Evolutionary conservation across 2,797 vertebrate species (phyloP).

Genomic region (Parauchenoglanis ngamensis): DNA sequence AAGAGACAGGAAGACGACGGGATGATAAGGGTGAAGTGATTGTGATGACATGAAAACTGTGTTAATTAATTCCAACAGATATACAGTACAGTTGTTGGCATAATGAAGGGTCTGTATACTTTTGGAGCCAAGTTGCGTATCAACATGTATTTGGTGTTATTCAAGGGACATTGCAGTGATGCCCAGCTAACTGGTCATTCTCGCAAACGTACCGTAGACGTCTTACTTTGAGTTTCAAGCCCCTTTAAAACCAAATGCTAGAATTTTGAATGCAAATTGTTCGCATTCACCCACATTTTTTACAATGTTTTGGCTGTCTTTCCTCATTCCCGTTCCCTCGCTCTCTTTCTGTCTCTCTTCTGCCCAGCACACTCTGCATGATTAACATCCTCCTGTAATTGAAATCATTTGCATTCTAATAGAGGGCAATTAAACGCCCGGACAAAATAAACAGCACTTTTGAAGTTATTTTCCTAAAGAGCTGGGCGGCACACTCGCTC

Average conservation of each 20-base stretch:
- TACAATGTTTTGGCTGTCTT: neutral
- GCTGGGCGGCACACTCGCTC: slow-evolving; percentile 60
- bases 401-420: slow-evolving; percentile 83
- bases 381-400: slow-evolving; percentile 74
- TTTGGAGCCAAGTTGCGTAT: neutral
- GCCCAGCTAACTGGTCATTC: neutral
- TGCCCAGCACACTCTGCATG: slow-evolving; percentile 58
- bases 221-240: neutral
- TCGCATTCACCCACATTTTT: neutral
- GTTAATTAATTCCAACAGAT: no score
- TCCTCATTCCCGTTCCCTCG: neutral
- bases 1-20: neutral
- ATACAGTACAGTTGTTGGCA: neutral
- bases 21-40: slow-evolving; percentile 4
- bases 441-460: slow-evolving; percentile 79
- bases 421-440: slow-evolving; percentile 79
- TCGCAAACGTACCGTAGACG: neutral
- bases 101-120: neutral
- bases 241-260: neutral
- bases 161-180: neutral
- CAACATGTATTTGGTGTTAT: neutral
- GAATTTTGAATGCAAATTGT: neutral
- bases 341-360: slow-evolving; percentile 1
- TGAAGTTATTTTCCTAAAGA: slow-evolving; percentile 71
- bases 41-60: neutral